A percentile compares a stretch with the other conserved stretches of the same genome.
These are phyloP conservation scores for Masticophis lateralis DNA, from an alignment of 2,797 vertebrate genomes.

Conservation along the genomic window DNA sequence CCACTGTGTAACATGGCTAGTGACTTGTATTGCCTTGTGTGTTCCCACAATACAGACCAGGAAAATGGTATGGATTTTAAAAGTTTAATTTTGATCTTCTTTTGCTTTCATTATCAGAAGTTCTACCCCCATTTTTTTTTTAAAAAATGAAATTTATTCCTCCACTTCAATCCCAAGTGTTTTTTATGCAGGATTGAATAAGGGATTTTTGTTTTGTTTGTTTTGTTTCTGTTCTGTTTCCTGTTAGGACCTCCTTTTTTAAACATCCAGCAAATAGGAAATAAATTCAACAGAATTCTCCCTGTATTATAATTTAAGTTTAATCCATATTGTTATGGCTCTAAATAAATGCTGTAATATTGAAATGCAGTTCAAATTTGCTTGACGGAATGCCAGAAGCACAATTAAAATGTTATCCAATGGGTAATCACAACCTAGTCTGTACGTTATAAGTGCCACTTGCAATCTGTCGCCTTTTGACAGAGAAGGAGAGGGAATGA, in stretches of 20 bases:
- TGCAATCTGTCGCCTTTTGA: slow-evolving; percentile 53
- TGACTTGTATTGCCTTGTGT: neutral
- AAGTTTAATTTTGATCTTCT: neutral
- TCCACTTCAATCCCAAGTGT: neutral
- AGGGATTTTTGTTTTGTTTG: neutral
- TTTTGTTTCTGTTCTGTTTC: neutral
- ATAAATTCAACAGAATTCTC: slow-evolving; percentile 46
- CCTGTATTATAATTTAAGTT: slow-evolving; percentile 53
- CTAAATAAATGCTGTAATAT: slow-evolving; percentile 51
- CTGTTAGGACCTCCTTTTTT: slow-evolving; percentile 1
- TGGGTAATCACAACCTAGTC: slow-evolving; percentile 52
- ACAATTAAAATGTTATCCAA: slow-evolving; percentile 53
- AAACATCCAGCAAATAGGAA: slow-evolving; percentile 47
- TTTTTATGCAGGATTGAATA: neutral
- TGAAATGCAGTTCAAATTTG: slow-evolving; percentile 47
- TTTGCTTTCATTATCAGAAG: neutral
- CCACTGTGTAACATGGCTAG: neutral
- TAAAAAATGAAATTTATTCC: neutral
- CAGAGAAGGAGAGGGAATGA: neutral
- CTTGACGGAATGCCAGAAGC: slow-evolving; percentile 45
- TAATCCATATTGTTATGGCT: slow-evolving; percentile 62
- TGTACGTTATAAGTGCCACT: slow-evolving; percentile 48
- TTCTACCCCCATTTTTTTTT: neutral
- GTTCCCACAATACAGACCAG: neutral
- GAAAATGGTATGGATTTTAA: neutral